These are phyloP conservation scores for Schizotus pectinicornis DNA, from an alignment of 2,888 invertebrate species.

Conservation along the genomic window DNA sequence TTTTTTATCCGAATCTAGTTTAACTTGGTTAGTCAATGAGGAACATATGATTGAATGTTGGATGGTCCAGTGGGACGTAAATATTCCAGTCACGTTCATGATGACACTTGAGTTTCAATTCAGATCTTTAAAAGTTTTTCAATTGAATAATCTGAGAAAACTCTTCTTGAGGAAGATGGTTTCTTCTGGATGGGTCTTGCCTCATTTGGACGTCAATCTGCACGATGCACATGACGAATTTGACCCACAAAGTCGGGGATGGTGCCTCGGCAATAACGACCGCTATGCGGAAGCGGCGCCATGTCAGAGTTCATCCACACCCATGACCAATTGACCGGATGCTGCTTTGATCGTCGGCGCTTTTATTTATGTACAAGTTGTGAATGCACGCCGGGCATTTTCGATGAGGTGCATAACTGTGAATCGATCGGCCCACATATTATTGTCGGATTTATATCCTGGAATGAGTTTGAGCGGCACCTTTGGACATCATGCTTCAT, in stretches of 20 bases:
- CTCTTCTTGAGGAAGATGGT: too few species aligned
- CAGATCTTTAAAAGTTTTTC: too few species aligned
- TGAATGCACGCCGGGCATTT: neutral
- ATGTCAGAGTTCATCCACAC: conserved; percentile 55
- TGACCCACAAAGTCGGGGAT: conserved; percentile 39
- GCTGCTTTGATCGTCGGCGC: conserved; percentile 35
- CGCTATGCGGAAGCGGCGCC: conserved; percentile 53
- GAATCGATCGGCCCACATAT: conserved; percentile 22
- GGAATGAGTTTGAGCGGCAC: neutral
- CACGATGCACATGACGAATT: conserved; percentile 32
- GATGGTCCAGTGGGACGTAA: too few species aligned
- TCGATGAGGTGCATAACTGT: conserved; percentile 15
- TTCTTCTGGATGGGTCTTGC: too few species aligned
- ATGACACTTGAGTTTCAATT: too few species aligned
- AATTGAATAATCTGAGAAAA: too few species aligned
- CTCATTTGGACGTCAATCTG: conserved; percentile 7
- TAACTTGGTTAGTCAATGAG: too few species aligned
- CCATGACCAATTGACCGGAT: conserved; percentile 53
- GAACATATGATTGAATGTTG: too few species aligned
- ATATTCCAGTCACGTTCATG: too few species aligned
- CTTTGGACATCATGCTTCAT: neutral
- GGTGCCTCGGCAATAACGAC: conserved; percentile 36
- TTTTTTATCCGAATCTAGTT: too few species aligned
- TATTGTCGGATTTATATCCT: conserved; percentile 5
- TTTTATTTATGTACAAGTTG: conserved; percentile 9